phyloP scores from a whole-genome alignment of 30 jellyfish, hydroid and myxozoan genomes.

The Turritopsis rubra region DNA sequence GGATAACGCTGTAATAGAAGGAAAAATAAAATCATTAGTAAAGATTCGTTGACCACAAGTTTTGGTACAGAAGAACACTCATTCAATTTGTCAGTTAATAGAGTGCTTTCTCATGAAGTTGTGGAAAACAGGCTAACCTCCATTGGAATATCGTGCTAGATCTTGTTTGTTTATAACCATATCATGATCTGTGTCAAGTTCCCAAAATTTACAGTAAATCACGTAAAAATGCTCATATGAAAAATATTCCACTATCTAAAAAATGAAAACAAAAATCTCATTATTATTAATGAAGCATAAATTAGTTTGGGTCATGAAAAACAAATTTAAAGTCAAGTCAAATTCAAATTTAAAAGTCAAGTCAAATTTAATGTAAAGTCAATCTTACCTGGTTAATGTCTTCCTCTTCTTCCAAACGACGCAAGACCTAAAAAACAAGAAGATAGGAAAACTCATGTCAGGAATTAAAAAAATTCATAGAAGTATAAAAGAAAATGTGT shows the following conservation, averaged over 20 bases:
- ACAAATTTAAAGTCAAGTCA: not conserved
- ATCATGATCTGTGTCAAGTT: constrained; percentile 91
- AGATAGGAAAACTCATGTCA: not conserved
- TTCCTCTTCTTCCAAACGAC: constrained; percentile 83
- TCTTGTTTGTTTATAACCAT: constrained; percentile 68
- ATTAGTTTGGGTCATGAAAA: not conserved
- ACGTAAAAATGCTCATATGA: constrained; percentile 94
- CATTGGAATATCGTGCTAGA: constrained; percentile 72
- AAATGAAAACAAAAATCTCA: no score
- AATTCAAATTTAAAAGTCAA: not conserved
- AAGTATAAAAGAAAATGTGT: no score
- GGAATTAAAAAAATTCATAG: not conserved
- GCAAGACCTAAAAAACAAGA: constrained; percentile 44
- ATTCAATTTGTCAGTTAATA: no score
- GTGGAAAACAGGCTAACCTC: constrained; percentile 54
- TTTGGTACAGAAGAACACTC: not conserved
- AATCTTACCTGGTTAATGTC: constrained; percentile 77
- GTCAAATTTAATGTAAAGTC: not conserved
- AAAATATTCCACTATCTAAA: constrained; percentile 68
- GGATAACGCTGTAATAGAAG: constrained; percentile 51
- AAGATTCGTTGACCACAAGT: not conserved
- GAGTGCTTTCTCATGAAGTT: not conserved
- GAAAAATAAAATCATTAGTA: not conserved
- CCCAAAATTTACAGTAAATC: constrained; percentile 94
- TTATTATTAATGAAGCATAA: not conserved